These are phyloP conservation scores for Pharmacophagus antenor DNA, from an alignment of 2,888 invertebrate genomes.

Conservation along the genomic window DNA sequence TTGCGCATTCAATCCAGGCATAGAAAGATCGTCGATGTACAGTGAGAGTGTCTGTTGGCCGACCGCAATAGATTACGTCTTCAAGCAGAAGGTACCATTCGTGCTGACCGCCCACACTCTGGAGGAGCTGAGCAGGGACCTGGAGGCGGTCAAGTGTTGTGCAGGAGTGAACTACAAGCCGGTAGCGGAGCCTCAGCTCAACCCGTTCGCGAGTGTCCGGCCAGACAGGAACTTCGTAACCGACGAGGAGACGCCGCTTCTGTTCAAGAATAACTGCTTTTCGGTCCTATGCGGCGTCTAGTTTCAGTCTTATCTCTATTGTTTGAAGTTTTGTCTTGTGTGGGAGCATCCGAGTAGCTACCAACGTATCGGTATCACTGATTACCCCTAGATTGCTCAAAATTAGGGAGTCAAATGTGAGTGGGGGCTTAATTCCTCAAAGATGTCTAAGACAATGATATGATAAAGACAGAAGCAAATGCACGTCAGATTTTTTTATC, in stretches of 20 bases:
- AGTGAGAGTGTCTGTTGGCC: constrained; percentile 85
- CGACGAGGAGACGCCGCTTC: constrained; percentile 84
- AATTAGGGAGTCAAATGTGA: too few relatives aligned
- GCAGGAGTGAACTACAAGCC: constrained; percentile 68
- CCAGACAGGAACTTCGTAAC: constrained; percentile 88
- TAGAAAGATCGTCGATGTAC: constrained; percentile 84
- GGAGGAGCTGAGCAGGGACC: constrained; percentile 83
- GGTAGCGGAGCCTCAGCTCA: constrained; percentile 77
- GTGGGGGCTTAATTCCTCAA: too few relatives aligned
- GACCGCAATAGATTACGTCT: constrained; percentile 80
- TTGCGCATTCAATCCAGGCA: constrained; percentile 86
- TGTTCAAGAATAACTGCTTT: constrained; percentile 86
- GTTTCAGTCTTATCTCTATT: neutral
- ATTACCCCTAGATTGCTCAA: too few relatives aligned
- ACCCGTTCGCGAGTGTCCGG: constrained; percentile 84
- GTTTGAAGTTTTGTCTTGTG: neutral
- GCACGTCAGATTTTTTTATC: too few relatives aligned
- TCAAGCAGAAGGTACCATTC: constrained; percentile 80
- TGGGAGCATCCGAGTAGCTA: too few relatives aligned
- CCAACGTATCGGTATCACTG: too few relatives aligned
- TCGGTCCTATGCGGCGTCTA: constrained; percentile 70
- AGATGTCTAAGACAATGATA: too few relatives aligned
- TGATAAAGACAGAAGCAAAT: too few relatives aligned
- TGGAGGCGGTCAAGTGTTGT: constrained; percentile 77
- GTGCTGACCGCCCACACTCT: constrained; percentile 85